These are phyloP conservation scores for Pituophis catenifer DNA, from an alignment of 2,113 vertebrate genomes.

Conservation along the genomic window DNA sequence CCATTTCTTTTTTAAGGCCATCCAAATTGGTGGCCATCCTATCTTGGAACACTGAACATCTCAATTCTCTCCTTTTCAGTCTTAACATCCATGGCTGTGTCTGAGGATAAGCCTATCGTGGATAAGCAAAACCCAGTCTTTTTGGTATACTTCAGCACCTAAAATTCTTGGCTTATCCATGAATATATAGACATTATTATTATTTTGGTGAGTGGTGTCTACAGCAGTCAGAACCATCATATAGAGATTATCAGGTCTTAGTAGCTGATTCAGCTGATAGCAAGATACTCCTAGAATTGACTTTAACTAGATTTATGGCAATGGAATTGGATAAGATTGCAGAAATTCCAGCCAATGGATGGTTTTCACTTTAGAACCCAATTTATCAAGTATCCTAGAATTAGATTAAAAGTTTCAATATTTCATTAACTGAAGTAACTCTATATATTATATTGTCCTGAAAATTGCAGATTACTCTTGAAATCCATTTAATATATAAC, in stretches of 20 bases:
- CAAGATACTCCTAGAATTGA: background rate
- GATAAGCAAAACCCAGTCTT: background rate
- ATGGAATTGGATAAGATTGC: background rate
- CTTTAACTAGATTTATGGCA: background rate
- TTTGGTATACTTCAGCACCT: background rate
- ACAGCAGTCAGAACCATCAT: background rate
- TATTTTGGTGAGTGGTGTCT: background rate
- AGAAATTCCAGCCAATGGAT: background rate
- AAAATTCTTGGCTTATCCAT: background rate
- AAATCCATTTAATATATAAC: background rate
- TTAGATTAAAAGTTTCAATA: background rate
- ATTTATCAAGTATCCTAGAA: background rate
- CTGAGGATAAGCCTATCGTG: background rate
- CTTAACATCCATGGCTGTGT: background rate
- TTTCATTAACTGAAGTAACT: background rate
- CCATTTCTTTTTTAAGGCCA: background rate
- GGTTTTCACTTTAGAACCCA: background rate
- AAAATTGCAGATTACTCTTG: background rate
- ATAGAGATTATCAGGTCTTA: background rate
- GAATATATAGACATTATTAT: background rate
- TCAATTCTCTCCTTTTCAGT: background rate
- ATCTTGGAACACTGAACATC: background rate
- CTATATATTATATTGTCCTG: background rate
- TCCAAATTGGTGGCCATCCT: background rate
- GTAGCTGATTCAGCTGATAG: background rate